Conservation (phyloP, 2,888 invertebrate species). For the Lochmaea capreae region DNA sequence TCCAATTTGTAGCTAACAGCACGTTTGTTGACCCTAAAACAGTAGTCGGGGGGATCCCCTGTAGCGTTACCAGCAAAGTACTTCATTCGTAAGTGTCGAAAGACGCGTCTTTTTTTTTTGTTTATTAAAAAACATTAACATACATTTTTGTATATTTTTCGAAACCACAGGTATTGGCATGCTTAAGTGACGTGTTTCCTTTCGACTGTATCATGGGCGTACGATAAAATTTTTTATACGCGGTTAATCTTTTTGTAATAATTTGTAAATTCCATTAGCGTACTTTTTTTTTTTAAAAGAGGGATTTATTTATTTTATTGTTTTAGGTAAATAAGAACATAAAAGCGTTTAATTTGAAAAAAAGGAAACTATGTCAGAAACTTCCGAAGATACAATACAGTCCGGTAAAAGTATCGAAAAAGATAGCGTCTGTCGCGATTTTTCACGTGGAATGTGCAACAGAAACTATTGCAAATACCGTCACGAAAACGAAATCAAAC, state of each 20-base stretch:
- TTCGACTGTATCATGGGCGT: too few relatives aligned
- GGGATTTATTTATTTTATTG: not conserved
- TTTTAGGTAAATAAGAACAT: not conserved
- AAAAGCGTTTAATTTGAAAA: not conserved
- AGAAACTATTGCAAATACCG: conserved; percentile 69
- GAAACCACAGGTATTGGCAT: not conserved
- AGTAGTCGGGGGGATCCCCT: conserved; percentile 26
- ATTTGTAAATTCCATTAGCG: too few relatives aligned
- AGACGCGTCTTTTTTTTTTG: not conserved
- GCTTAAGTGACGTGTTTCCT: too few relatives aligned
- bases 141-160: not conserved
- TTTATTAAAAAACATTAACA: not conserved
- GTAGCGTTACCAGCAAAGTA: conserved; percentile 48
- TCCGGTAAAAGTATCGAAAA: conserved; percentile 56
- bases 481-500: conserved; percentile 65
- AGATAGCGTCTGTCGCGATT: conserved; percentile 70
- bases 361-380: conserved; percentile 57
- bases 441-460: conserved; percentile 70
- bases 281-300: not conserved
- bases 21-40: conserved; percentile 43
- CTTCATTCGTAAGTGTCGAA: conserved; percentile 51
- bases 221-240: too few relatives aligned
- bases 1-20: not conserved
- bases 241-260: too few relatives aligned
- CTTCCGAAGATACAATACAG: conserved; percentile 57